phyloP scores from a whole-genome alignment of 2,113 vertebrate genomes.

The Hemiprocne comata region DNA sequence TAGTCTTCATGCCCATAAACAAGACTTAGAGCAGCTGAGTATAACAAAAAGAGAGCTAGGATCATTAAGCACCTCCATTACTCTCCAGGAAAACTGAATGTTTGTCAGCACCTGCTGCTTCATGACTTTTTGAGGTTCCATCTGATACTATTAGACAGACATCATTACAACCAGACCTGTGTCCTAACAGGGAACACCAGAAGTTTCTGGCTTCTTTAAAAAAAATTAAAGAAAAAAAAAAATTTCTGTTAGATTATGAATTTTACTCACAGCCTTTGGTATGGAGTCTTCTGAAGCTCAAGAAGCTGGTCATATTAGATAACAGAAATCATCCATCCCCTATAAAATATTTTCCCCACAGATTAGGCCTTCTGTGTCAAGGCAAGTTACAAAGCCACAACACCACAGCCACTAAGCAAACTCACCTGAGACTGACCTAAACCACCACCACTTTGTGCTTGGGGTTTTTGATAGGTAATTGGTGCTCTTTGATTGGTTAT shows the following conservation, averaged over 20 bases:
- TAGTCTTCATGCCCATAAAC: background rate
- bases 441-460: background rate
- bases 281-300: background rate
- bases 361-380: background rate
- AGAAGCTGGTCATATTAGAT: background rate
- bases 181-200: background rate
- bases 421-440: background rate
- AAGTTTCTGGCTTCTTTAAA: background rate
- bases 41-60: background rate
- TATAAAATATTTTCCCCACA: background rate
- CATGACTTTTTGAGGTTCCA: background rate
- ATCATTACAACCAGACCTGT: background rate
- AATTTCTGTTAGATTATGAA: background rate
- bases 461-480: background rate
- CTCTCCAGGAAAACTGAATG: background rate
- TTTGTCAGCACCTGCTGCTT: background rate
- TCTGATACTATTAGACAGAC: background rate
- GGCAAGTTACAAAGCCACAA: background rate
- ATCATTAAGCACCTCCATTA: background rate
- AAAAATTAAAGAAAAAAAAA: accelerated
- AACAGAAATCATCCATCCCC: background rate
- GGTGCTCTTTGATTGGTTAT: background rate
- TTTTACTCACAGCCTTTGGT: background rate
- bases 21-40: background rate
- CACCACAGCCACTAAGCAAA: background rate